A percentile compares a stretch with the other conserved stretches of the same genome.
phyloP scores from a whole-genome alignment of 92 coral and sea anemone genomes.

The Epizoanthus ramosus region DNA sequence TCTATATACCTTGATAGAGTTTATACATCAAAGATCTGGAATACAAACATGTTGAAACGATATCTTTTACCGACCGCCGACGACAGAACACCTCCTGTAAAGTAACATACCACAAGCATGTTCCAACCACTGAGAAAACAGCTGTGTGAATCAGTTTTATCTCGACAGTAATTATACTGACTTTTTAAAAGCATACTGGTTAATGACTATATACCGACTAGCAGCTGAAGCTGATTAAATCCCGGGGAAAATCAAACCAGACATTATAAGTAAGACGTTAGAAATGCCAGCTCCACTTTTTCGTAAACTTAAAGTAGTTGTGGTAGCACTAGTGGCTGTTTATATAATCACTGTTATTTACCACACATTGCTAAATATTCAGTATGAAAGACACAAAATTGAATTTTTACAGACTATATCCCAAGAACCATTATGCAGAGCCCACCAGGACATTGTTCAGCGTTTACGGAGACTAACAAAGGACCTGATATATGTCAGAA shows the following conservation, averaged over 20 bases:
- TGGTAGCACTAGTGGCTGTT: conserved; percentile 37
- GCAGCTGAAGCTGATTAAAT: conserved; percentile 6
- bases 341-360: conserved; percentile 59
- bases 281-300: conserved; percentile 52
- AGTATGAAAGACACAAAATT: conserved; percentile 38
- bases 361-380: conserved; percentile 51
- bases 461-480: conserved; percentile 60
- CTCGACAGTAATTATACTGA: conserved; percentile 15
- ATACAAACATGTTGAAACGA: background rate
- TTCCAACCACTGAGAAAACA: background rate
- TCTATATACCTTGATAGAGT: background rate
- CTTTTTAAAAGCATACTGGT: background rate
- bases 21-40: background rate
- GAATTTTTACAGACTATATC: conserved; percentile 42
- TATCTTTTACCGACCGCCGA: no score
- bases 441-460: conserved; percentile 49
- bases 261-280: background rate
- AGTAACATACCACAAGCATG: background rate
- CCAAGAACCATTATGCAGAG: conserved; percentile 68
- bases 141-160: conserved; percentile 4
- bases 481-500: conserved; percentile 66
- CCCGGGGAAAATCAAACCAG: conserved; percentile 1
- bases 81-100: no score
- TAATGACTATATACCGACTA: conserved; percentile 1
- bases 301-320: conserved; percentile 56